These are phyloP conservation scores for Chelmon rostratus DNA, from an alignment of 2,797 vertebrate genomes.

Conservation along the genomic window DNA sequence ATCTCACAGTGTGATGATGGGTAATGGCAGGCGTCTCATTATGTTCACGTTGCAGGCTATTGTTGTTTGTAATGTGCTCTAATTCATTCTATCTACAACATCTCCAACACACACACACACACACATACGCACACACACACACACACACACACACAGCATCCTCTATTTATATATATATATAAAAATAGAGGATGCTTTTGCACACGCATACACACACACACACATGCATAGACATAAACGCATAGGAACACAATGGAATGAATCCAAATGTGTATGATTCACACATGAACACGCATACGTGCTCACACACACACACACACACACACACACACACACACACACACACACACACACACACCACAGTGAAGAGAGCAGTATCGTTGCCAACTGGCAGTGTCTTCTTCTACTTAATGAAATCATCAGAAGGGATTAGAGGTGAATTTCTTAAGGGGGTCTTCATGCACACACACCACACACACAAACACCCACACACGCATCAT, in stretches of 20 bases:
- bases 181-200: no score
- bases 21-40: conserved; percentile 85
- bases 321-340: conserved; percentile 40
- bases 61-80: conserved; percentile 85
- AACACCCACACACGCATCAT: conserved; percentile 36
- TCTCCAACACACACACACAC: conserved; percentile 61
- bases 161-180: no score
- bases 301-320: conserved; percentile 38
- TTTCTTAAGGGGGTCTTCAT: conserved; percentile 87
- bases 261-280: conserved; percentile 64
- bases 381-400: conserved; percentile 89
- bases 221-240: conserved; percentile 45
- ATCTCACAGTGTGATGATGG: conserved; percentile 81
- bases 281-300: conserved; percentile 51
- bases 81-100: conserved; percentile 85
- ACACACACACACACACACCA: conserved; percentile 38
- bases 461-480: conserved; percentile 33
- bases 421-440: conserved; percentile 90
- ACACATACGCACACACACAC: neutral
- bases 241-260: conserved; percentile 54
- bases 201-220: conserved; percentile 37
- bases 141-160: neutral
- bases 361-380: conserved; percentile 74
- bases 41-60: conserved; percentile 83
- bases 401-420: conserved; percentile 94